Conservation (phyloP, 1,140 invertebrate genomes). For the Drosophila triauraria region DNA sequence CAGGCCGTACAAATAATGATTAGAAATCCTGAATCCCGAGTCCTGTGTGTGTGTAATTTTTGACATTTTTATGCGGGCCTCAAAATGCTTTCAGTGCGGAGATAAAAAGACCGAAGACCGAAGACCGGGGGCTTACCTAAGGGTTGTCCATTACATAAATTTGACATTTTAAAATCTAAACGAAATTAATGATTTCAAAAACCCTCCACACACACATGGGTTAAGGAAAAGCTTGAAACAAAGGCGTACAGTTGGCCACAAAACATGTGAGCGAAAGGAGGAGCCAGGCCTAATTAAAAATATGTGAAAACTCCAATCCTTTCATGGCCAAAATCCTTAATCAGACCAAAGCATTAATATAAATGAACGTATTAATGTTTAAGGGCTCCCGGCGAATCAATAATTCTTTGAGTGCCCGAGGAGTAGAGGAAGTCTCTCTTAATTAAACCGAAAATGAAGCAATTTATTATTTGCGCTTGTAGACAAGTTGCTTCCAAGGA, state of each 20-base stretch:
- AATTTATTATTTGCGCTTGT: slow-evolving; percentile 66
- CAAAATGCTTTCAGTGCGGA: slow-evolving; percentile 52
- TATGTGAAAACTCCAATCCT: slow-evolving; percentile 13
- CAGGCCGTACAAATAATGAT: slow-evolving; percentile 77
- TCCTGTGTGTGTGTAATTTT: slow-evolving; percentile 61
- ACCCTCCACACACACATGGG: slow-evolving; percentile 8
- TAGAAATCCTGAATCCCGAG: slow-evolving; percentile 48
- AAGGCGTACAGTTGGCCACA: slow-evolving; percentile 62
- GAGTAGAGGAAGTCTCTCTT: slow-evolving; percentile 47
- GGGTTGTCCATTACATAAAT: slow-evolving; percentile 65
- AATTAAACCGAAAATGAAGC: slow-evolving; percentile 81
- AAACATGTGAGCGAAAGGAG: slow-evolving; percentile 13
- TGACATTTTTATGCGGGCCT: slow-evolving; percentile 82
- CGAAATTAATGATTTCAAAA: slow-evolving; percentile 77
- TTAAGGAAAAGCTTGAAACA: slow-evolving; percentile 2
- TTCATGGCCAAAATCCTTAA: slow-evolving; percentile 28
- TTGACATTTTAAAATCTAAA: slow-evolving; percentile 80
- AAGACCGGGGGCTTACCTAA: slow-evolving; percentile 16
- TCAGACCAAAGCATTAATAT: slow-evolving; percentile 39
- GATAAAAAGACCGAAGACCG: slow-evolving; percentile 11
- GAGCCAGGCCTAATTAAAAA: slow-evolving; percentile 20
- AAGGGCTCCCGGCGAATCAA: slow-evolving; percentile 8
- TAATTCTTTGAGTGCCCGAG: slow-evolving; percentile 1
- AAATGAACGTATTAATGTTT: slow-evolving; percentile 50
- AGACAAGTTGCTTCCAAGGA: not conserved